Conservation (phyloP, 53 echinoderm and acorn worm genomes). For the Luidia sarsii region DNA sequence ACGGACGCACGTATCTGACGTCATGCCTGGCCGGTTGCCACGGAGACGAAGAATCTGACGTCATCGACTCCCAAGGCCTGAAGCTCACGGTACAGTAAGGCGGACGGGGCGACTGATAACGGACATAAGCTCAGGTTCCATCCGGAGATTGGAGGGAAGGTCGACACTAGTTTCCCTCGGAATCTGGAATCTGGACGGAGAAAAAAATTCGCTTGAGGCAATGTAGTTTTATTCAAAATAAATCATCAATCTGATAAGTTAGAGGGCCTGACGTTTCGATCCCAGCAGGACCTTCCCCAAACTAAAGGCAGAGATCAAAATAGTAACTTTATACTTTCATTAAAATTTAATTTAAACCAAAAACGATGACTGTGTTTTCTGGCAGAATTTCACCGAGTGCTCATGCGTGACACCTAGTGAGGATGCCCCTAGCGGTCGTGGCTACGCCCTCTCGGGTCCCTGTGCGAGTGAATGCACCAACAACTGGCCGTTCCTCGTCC, state of each 20-base stretch:
- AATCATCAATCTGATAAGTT: too few species aligned
- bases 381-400: conserved; percentile 69
- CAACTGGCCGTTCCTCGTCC: conserved; percentile 57
- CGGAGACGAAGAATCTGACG: conserved; percentile 3
- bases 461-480: conserved; percentile 72
- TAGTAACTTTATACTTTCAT: too few species aligned
- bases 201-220: too few species aligned
- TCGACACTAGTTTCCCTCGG: too few species aligned
- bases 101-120: not conserved
- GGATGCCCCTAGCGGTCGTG: not conserved
- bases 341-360: too few species aligned
- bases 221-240: too few species aligned
- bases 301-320: too few species aligned
- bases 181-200: too few species aligned
- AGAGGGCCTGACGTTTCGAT: too few species aligned
- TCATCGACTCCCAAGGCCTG: conserved; percentile 27
- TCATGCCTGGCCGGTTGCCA: conserved; percentile 80
- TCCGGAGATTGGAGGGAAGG: not conserved
- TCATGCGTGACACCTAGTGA: conserved; percentile 42
- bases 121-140: not conserved
- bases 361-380: too few species aligned
- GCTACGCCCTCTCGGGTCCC: conserved; percentile 55
- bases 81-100: conserved; percentile 61
- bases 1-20: conserved; percentile 74
- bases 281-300: too few species aligned